Conservation (phyloP, 2,797 vertebrate genomes). For the Smutsia gigantea region DNA sequence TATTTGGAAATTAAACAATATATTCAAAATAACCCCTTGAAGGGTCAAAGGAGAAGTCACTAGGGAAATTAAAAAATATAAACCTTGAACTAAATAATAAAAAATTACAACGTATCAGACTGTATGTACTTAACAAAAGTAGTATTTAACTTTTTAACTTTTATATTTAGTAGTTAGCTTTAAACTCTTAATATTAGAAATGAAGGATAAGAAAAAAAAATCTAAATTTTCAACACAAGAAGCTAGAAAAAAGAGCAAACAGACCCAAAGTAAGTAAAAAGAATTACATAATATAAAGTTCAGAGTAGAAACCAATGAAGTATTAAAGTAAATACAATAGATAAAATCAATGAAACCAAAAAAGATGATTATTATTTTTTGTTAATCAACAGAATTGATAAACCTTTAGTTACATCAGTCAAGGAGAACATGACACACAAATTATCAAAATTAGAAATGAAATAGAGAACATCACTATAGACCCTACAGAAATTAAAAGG, state of each 20-base stretch:
- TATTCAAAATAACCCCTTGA: not conserved
- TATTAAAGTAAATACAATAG: not conserved
- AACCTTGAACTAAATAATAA: not conserved
- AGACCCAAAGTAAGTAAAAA: not conserved
- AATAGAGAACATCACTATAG: not conserved
- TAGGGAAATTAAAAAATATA: not conserved
- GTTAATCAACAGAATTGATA: not conserved
- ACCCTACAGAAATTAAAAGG: not conserved
- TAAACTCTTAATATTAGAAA: not conserved
- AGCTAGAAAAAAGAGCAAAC: not conserved
- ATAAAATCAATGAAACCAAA: not conserved
- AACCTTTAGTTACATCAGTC: not conserved
- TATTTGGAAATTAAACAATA: not conserved
- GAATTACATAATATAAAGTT: not conserved
- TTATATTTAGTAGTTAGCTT: not conserved
- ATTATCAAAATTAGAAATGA: not conserved
- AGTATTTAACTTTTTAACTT: not conserved
- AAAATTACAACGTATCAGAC: not conserved
- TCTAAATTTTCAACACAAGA: not conserved
- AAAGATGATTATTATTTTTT: not conserved
- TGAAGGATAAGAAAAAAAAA: not conserved
- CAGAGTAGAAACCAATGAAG: not conserved
- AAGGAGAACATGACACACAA: not conserved
- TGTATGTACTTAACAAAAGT: not conserved
- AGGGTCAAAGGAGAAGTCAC: not conserved